Base-by-base conservation (phyloP, 1,140 invertebrate species). In the Polypedilum pembai region DNA sequence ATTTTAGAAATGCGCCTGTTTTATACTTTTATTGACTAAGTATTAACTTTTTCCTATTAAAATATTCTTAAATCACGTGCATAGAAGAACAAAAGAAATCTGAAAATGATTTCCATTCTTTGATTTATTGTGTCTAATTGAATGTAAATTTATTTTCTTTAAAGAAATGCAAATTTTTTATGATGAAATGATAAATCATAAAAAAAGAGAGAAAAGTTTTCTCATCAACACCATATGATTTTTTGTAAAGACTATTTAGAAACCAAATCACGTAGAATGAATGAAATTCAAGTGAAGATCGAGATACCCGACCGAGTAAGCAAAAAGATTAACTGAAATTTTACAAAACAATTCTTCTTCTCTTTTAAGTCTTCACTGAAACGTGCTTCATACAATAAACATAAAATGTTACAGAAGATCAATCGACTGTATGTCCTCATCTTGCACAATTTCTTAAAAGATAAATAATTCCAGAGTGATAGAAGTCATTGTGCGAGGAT, bases 381-480 rank as follows among this genome's bases (percentile, higher is more conserved):
- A 69, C 65, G 65, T 69, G 65, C 45, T 56, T 56, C 12, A 56
- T 56, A n/a, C 12, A n/a, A n/a, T 15, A 56, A 56, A 33, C 24
- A 69, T 20, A 69, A 69, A 21, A n/a, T 69, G 17, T 69, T 69
- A 18, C 18, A 69, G 18, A 18, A 20, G 8, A 18, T 69, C 65
- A 69, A 69, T 69, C 65, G 17, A 18, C n/a, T 69, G 65, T 69
- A 69, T 69, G 65, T 69, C 65, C 65, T 69, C 18, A 69, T 69
- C 65, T 8, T 20, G 20, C 24, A 33, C 1, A 33, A n/a, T n/a
- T n/a, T n/a, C n/a, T n/a, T n/a, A 33, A 33, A 33, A 33, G 24
- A 33, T 33, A 33, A 33, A 33, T 33, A 33, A 33, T 33, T 33
- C 24, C 24, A 33, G 5, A 33, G 24, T 33, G 24, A 33, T 33